Evolutionary conservation across 2,113 vertebrate species (phyloP), one percentile per base, ranked within the genome.

Genomic region (Noturus placidus): DNA sequence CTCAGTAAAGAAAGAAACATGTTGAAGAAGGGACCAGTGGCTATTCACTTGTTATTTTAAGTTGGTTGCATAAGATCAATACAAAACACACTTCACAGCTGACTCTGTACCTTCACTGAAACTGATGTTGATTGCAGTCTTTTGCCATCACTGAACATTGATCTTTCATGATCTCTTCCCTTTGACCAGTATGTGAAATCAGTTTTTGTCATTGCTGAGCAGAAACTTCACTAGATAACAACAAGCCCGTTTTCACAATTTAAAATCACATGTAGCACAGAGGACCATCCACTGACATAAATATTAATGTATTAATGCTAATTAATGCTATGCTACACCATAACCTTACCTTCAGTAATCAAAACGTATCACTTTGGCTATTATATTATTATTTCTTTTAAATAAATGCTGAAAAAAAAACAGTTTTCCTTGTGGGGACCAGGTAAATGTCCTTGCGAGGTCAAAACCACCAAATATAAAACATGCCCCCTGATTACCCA

Each of bases 401-500:
- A 20, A 70, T 70, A 35, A 35, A 19, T 35, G 33, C 70, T 74
- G 70, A 19, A 35, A 19, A 46, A 74, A 74, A 54, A 74, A 19
- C 13, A 70, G 33, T 7, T 74, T 25, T 46, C 11, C 6, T 33
- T 69, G 30, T 69, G 67, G 15, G 67, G 67, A 27, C 25, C 46
- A 50, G 5, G 0, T 38, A 33, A 50, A 50, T 50, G 9, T 50
- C 46, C 63, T 3, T 5, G 35, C 30, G 33, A 70, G 69, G 35
- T 42, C 19, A 72, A 50, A 50, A 77, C 25, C 76, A 54, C 76
- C 46, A n/a, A 46, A 52, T 78, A 3, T 52, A 52, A 78, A 54
- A 54, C 50, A 54, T 8, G 27, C 93, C 8, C 92, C 46, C 46
- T 46, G 46, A 8, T 46, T 9, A 46, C n/a, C 57, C 72, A n/a